Evolutionary conservation across 2,888 invertebrate genomes (phyloP).

Genomic region (Schrankia costaestrigalis): DNA sequence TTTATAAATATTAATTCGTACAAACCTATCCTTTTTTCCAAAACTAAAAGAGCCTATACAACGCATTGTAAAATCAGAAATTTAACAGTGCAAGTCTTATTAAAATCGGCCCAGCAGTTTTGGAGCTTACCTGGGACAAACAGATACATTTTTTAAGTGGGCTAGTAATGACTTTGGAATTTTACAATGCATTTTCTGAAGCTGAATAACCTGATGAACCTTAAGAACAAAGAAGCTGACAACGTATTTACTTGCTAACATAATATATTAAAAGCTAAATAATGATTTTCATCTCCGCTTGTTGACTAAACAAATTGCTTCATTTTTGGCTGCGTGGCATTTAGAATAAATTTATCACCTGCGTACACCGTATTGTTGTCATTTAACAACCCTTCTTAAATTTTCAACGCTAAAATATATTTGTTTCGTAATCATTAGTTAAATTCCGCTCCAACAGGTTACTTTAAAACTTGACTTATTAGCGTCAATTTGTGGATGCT

Average conservation of each 20-base stretch:
- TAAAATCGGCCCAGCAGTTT: no score
- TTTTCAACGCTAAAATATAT: constrained; percentile 11
- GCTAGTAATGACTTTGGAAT: no score
- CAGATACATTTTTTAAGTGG: no score
- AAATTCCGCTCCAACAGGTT: constrained; percentile 1
- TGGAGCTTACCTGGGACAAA: no score
- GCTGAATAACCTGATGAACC: no score
- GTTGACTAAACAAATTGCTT: constrained; percentile 72
- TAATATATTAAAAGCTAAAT: constrained; percentile 67
- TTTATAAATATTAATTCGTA: no score
- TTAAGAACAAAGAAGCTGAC: no score
- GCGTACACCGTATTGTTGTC: constrained; percentile 50
- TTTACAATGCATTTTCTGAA: no score
- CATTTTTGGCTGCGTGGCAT: constrained; percentile 65
- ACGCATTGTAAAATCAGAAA: no score
- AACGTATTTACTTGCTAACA: constrained; percentile 42
- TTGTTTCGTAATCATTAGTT: constrained; percentile 7
- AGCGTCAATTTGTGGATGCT: neutral
- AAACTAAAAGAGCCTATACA: no score
- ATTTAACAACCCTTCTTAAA: constrained; percentile 37
- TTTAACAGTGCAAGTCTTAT: no score
- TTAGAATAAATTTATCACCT: constrained; percentile 70
- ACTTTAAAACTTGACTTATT: neutral
- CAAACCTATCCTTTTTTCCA: no score
- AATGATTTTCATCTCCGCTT: constrained; percentile 76